Evolutionary conservation across 2,888 invertebrate species (phyloP).

Genomic region (Polydesmus complanatus): DNA sequence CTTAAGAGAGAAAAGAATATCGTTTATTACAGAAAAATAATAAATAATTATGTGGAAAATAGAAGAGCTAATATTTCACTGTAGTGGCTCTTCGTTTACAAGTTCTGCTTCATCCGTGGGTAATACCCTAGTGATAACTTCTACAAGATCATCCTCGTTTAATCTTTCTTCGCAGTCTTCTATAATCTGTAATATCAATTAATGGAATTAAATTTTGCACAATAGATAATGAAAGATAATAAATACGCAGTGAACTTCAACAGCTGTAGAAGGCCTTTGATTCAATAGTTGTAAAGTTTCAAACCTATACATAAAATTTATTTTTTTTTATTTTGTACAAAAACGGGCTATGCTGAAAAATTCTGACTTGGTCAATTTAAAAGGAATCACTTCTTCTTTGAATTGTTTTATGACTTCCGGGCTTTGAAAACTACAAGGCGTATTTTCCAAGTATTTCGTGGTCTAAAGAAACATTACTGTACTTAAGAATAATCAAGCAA

Average conservation of each 20-base stretch:
- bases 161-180: conserved; percentile 6
- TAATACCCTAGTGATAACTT: neutral
- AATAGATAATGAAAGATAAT: neutral
- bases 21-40: too few relatives aligned
- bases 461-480: neutral
- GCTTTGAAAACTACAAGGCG: neutral
- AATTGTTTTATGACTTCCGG: neutral
- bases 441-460: neutral
- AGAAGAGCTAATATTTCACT: too few relatives aligned
- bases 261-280: neutral
- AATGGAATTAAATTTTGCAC: neutral
- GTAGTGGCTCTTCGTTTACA: neutral
- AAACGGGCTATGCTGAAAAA: neutral
- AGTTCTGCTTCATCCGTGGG: neutral
- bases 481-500: neutral
- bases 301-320: neutral
- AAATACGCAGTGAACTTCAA: conserved; percentile 17
- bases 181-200: too few relatives aligned
- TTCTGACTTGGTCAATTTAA: conserved; percentile 2
- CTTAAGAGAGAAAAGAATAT: too few relatives aligned
- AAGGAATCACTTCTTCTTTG: neutral
- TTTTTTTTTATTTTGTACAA: neutral
- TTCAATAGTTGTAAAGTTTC: conserved; percentile 7
- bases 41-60: too few relatives aligned
- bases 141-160: neutral